Base-by-base conservation (phyloP, 2,113 vertebrate species). In the Climacteris rufus region DNA sequence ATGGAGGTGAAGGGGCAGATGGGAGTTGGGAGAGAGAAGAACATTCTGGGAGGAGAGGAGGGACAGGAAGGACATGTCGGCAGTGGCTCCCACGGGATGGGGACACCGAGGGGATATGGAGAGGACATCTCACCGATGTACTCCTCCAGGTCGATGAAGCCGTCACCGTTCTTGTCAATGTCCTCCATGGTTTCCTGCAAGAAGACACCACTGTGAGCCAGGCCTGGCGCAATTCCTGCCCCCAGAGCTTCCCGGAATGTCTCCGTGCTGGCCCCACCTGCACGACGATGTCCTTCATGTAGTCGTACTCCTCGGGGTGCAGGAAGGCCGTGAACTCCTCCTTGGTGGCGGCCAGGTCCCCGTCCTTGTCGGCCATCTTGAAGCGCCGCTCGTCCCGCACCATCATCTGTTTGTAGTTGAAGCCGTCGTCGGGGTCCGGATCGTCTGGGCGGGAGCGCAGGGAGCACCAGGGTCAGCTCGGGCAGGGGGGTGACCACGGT, bases 341-440 rank as follows among this genome's bases (percentile, higher is more conserved):
- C 93, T 98, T 99, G 93, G 99, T 98, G 33, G 98, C 98, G 0
- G 98, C 97, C 69, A 98, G 54, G 91, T 99, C 98, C 35, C 98
- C 97, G 3, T 99, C 98, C 52, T 91, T 98, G 92, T 99, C 98
- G 0, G 99, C 99, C 88, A 97, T 98, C 94, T 98, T 98, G 97
- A 99, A 99, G 22, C 99, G 98, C 3, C 99, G 97, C 80, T 99
- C 99, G 10, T 99, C 99, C 76, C 99, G 97, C 71, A 96, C 89
- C 98, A 99, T 99, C 99, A 99, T 99, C 74, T 98, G 98, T 22
- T 98, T 98, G 83, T 99, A 99, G 97, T 99, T 98, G 79, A 98
- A 98, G 9, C 98, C 98, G 8, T 98, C 97, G 8, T 99, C 98
- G 1, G 99, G 98, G 76, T 98, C 99, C 0, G 98, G 98, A 52